Conservation (phyloP, 2,797 vertebrate species). For the Enteromius viviparus region DNA sequence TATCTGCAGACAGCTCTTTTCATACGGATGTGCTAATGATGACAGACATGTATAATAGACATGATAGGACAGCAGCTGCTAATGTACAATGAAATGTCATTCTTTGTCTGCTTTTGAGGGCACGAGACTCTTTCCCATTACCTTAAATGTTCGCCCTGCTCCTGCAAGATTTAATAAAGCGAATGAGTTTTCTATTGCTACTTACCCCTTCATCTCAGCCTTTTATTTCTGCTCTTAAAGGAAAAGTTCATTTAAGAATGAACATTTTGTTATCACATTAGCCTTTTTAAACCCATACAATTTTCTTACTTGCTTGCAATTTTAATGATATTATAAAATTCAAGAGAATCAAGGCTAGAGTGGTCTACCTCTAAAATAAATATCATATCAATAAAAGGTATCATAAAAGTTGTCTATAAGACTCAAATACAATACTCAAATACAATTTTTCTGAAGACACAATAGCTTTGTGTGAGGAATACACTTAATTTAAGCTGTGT, state of each 20-base stretch:
- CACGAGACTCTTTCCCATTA: constrained; percentile 63
- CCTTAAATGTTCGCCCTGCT: constrained; percentile 57
- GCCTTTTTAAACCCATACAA: background rate
- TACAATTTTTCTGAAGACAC: background rate
- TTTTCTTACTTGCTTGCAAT: background rate
- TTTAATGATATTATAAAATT: background rate
- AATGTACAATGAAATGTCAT: constrained; percentile 60
- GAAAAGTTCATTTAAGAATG: constrained; percentile 2
- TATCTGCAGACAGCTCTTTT: constrained; percentile 35
- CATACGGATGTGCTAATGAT: constrained; percentile 63
- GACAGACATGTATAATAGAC: constrained; percentile 60
- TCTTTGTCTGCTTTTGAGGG: constrained; percentile 42
- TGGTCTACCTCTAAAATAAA: background rate
- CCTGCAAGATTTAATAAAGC: constrained; percentile 54
- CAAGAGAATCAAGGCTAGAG: background rate
- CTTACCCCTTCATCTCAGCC: constrained; percentile 37
- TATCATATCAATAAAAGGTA: background rate
- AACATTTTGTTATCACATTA: constrained; percentile 2
- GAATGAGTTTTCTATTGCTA: constrained; percentile 46
- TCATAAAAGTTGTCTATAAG: background rate
- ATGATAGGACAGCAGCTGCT: constrained; percentile 66
- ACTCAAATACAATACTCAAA: background rate
- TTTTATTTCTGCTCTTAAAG: constrained; percentile 35
- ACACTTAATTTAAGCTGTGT: background rate
- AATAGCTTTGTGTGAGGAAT: background rate